phyloP scores from a whole-genome alignment of 2,888 invertebrate species.

The Ptychoptera contaminata region DNA sequence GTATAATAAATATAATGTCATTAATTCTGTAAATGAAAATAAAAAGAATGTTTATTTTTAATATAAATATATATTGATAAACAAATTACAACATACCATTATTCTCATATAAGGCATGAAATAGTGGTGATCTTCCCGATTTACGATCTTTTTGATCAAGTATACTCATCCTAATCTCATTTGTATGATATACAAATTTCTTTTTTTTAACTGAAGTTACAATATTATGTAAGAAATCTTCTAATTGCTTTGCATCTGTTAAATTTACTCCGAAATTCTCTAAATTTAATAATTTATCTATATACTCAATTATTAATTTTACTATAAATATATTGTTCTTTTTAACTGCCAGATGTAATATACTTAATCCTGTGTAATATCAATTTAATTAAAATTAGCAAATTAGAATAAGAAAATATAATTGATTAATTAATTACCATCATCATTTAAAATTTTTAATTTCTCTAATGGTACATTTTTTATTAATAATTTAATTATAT shows the following conservation, averaged over 20 bases:
- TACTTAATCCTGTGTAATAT: too few species aligned
- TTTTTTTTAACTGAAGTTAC: too few species aligned
- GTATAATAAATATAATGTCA: constrained; percentile 6
- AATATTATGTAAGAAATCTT: too few species aligned
- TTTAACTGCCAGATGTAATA: too few species aligned
- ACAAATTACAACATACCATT: constrained; percentile 14
- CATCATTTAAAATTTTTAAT: constrained; percentile 19
- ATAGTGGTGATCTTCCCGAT: constrained; percentile 21
- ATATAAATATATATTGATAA: background rate
- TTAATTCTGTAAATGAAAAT: constrained; percentile 6
- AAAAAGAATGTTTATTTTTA: background rate
- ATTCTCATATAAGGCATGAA: constrained; percentile 21
- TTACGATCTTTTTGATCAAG: constrained; percentile 20
- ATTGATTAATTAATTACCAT: constrained; percentile 13
- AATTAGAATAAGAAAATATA: too few species aligned
- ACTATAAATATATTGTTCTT: too few species aligned
- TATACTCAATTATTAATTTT: too few species aligned
- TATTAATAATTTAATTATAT: constrained; percentile 18
- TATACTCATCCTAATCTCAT: constrained; percentile 15
- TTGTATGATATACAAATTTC: background rate
- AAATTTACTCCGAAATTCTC: too few species aligned
- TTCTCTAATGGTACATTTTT: constrained; percentile 17
- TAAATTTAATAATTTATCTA: too few species aligned
- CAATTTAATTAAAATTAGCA: too few species aligned
- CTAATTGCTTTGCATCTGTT: too few species aligned